Evolutionary conservation across 92 coral and sea anemone genomes (phyloP).

Genomic region (Heteractis magnifica): DNA sequence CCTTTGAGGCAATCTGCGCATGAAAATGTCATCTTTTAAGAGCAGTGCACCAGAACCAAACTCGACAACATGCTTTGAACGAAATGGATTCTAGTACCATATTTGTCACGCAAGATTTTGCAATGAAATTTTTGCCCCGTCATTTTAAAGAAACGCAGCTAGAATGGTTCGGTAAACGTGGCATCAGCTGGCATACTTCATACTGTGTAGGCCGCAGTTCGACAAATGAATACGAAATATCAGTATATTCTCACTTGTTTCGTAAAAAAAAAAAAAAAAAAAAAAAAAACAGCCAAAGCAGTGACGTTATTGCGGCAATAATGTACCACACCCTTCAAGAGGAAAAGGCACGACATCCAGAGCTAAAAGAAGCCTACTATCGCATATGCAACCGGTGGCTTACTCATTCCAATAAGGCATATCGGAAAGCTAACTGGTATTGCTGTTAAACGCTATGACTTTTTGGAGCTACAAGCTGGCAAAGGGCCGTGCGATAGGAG

Average conservation of each 20-base stretch:
- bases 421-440: conserved; percentile 36
- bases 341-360: conserved; percentile 34
- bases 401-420: conserved; percentile 41
- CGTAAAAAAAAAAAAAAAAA: conserved; percentile 11
- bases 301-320: conserved; percentile 45
- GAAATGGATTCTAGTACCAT: conserved; percentile 27
- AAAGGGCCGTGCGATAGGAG: conserved; percentile 39
- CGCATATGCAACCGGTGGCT: conserved; percentile 43
- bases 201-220: conserved; percentile 24
- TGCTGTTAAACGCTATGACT: conserved; percentile 39
- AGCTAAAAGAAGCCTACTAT: conserved; percentile 40
- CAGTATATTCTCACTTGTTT: conserved; percentile 43
- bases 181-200: conserved; percentile 50
- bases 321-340: conserved; percentile 44
- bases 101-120: conserved; percentile 48
- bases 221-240: conserved; percentile 30
- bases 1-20: conserved; percentile 42
- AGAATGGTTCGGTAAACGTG: conserved; percentile 48
- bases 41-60: conserved; percentile 45
- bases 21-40: conserved; percentile 59
- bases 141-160: conserved; percentile 45
- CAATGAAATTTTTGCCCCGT: conserved; percentile 48
- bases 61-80: conserved; percentile 40
- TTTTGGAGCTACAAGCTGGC: conserved; percentile 45
- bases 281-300: conserved; percentile 40